phyloP scores from a whole-genome alignment of 2,113 vertebrate species.

The Cariama cristata region DNA sequence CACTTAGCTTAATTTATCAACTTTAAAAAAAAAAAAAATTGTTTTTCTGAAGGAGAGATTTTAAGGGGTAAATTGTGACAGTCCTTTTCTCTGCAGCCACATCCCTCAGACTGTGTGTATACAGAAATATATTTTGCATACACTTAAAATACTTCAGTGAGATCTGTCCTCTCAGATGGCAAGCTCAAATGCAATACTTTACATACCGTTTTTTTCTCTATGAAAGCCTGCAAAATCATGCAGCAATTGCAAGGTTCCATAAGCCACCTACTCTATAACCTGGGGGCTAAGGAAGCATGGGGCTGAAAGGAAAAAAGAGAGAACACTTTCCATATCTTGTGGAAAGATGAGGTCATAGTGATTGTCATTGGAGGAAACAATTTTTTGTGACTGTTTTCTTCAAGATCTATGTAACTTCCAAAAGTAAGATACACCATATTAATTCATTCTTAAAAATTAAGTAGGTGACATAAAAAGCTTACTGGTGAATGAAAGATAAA shows the following conservation, averaged over 20 bases:
- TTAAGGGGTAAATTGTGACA: neutral
- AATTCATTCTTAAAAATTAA: neutral
- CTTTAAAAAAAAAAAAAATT: neutral
- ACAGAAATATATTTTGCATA: neutral
- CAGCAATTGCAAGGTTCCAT: slow-evolving; percentile 12
- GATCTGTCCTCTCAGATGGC: neutral
- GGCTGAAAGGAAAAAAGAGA: neutral
- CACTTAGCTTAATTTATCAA: neutral
- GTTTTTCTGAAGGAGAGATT: neutral
- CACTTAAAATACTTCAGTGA: neutral
- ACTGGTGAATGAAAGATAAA: neutral
- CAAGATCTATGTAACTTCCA: neutral
- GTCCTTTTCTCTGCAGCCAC: neutral
- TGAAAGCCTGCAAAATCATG: slow-evolving; percentile 37
- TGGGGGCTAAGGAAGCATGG: neutral
- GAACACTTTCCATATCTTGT: slow-evolving; percentile 13
- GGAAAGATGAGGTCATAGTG: slow-evolving; percentile 1
- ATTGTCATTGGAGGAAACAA: neutral
- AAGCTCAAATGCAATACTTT: neutral
- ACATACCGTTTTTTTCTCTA: neutral
- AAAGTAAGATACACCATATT: neutral
- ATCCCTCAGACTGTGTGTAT: neutral
- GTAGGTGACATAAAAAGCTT: neutral
- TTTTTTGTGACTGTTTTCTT: neutral
- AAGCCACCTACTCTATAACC: neutral